Conservation (phyloP, 1,140 invertebrate genomes). For the Drosophila carrolli region DNA sequence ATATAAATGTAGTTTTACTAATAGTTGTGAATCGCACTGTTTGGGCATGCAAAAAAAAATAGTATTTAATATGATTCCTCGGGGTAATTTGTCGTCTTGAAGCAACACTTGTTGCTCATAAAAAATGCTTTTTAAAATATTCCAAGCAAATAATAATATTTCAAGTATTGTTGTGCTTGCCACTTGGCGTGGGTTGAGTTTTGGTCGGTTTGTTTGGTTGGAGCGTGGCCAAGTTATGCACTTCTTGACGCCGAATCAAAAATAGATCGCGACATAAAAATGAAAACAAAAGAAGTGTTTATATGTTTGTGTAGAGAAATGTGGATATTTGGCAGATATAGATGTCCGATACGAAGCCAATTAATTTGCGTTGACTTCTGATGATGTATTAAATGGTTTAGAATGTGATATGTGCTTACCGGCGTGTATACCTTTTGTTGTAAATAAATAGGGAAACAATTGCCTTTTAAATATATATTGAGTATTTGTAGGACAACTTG, state of each 20-base stretch:
- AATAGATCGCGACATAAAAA: slow-evolving; percentile 61
- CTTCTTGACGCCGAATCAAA: slow-evolving; percentile 67
- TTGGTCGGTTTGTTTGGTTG: slow-evolving; percentile 50
- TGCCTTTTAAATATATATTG: too few relatives aligned
- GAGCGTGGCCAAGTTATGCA: slow-evolving; percentile 77
- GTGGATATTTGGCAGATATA: slow-evolving; percentile 9
- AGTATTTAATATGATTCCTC: slow-evolving; percentile 45
- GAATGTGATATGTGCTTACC: slow-evolving; percentile 41
- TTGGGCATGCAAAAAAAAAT: slow-evolving; percentile 31
- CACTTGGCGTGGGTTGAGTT: slow-evolving; percentile 30
- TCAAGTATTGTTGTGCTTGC: slow-evolving; percentile 8
- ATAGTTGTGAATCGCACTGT: not conserved
- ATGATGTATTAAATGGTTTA: slow-evolving; percentile 67
- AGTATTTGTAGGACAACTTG: too few relatives aligned
- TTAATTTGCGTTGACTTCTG: slow-evolving; percentile 66
- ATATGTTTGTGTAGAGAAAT: slow-evolving; percentile 9
- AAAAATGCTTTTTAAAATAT: slow-evolving; percentile 75
- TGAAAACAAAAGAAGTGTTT: slow-evolving; percentile 32
- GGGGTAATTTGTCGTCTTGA: slow-evolving; percentile 58
- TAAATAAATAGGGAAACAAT: not conserved
- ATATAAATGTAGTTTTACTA: too few relatives aligned
- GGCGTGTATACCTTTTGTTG: slow-evolving; percentile 19
- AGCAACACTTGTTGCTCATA: slow-evolving; percentile 68
- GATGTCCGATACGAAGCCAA: slow-evolving; percentile 39
- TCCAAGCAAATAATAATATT: slow-evolving; percentile 39